These are phyloP conservation scores for Cheiracanthium punctorium DNA, from an alignment of 2,888 invertebrate species.

Conservation along the genomic window DNA sequence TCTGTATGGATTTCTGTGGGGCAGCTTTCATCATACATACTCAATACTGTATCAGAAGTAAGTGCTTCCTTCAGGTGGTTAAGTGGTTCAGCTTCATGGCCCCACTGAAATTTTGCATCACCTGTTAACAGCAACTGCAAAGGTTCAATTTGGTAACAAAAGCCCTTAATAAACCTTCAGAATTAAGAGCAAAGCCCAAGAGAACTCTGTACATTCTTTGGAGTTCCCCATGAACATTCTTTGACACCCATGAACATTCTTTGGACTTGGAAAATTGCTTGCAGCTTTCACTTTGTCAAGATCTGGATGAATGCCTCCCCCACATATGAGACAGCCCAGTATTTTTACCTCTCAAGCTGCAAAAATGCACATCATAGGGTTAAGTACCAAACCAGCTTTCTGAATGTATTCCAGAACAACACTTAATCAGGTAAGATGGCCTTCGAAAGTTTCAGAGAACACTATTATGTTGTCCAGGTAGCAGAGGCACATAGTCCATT, in stretches of 20 bases:
- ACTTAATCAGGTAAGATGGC: conserved; percentile 51
- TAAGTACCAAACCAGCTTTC: conserved; percentile 68
- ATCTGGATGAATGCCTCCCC: conserved; percentile 19
- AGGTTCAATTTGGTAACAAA: conserved; percentile 24
- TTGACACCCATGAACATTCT: no score
- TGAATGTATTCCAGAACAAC: conserved; percentile 59
- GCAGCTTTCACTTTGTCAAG: conserved; percentile 25
- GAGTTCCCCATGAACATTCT: no score
- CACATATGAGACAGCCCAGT: conserved; percentile 53
- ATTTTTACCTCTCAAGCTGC: conserved; percentile 34
- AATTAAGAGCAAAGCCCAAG: background rate
- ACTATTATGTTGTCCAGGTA: conserved; percentile 73
- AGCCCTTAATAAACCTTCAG: conserved; percentile 5
- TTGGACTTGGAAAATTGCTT: conserved; percentile 48
- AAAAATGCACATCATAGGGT: conserved; percentile 71
- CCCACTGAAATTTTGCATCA: conserved; percentile 37
- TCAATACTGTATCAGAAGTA: conserved; percentile 55
- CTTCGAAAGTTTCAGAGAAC: conserved; percentile 67
- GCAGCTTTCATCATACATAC: background rate
- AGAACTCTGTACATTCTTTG: background rate
- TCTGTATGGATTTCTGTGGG: conserved; percentile 72
- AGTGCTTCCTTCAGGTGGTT: conserved; percentile 20
- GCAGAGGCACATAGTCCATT: conserved; percentile 70
- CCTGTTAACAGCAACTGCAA: conserved; percentile 32
- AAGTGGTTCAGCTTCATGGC: conserved; percentile 21